phyloP scores from a whole-genome alignment of 2,113 vertebrate species.

The Petrocephalus microphthalmus region DNA sequence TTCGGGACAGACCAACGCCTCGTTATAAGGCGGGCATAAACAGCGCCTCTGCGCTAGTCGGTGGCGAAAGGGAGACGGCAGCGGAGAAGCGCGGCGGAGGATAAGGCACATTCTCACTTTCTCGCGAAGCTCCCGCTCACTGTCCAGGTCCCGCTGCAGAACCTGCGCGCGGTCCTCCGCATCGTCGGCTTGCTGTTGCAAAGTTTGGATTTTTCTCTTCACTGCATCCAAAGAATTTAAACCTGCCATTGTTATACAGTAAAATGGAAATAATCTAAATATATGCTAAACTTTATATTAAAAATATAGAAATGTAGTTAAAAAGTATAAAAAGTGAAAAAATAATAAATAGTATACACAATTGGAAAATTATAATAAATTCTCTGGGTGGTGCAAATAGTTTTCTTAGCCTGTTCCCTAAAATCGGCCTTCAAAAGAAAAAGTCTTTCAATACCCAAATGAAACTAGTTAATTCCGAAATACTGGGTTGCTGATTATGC shows the following conservation, averaged over 20 bases:
- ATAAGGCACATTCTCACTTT: conserved; percentile 73
- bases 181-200: conserved; percentile 94
- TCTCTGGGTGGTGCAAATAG: conserved; percentile 4
- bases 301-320: not conserved
- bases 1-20: conserved; percentile 51
- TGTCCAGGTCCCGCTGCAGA: conserved; percentile 84
- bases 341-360: conserved; percentile 11
- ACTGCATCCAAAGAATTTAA: conserved; percentile 88
- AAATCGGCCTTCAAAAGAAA: conserved; percentile 23
- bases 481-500: conserved; percentile 24
- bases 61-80: not conserved
- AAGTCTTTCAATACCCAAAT: conserved; percentile 11
- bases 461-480: conserved; percentile 35
- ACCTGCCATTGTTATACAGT: conserved; percentile 67
- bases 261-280: conserved; percentile 8
- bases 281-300: conserved; percentile 33
- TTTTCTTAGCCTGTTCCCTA: not conserved
- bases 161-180: conserved; percentile 84
- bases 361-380: not conserved
- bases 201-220: conserved; percentile 92
- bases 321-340: not conserved
- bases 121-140: conserved; percentile 85
- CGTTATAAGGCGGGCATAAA: not conserved
- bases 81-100: not conserved
- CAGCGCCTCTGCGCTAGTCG: not conserved